These are phyloP conservation scores for Myotis lucifugus DNA, from an alignment of 2,113 vertebrate genomes.

Conservation along the genomic window DNA sequence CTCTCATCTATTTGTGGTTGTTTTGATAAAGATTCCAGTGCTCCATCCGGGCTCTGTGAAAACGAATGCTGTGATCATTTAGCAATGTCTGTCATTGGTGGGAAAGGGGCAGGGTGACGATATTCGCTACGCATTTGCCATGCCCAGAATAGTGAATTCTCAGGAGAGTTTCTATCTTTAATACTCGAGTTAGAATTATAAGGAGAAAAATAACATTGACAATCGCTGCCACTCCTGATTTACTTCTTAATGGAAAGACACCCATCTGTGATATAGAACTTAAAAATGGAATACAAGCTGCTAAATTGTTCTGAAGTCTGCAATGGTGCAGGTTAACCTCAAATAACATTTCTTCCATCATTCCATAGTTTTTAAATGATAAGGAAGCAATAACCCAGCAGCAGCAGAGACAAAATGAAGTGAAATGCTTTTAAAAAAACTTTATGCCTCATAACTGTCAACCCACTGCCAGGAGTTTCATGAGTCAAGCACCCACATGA, in stretches of 20 bases:
- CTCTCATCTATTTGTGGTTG: not conserved
- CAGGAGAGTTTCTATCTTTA: conserved; percentile 42
- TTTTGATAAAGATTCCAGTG: not conserved
- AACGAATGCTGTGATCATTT: not conserved
- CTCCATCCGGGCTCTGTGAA: not conserved
- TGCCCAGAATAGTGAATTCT: not conserved
- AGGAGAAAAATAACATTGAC: conserved; percentile 63
- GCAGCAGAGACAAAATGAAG: not conserved
- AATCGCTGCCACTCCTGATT: conserved; percentile 53
- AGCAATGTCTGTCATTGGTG: not conserved
- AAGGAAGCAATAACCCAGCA: not conserved
- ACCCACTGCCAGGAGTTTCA: not conserved
- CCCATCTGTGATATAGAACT: conserved; percentile 64
- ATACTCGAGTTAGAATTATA: conserved; percentile 21
- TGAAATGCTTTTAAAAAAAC: not conserved
- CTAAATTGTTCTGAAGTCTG: conserved; percentile 44
- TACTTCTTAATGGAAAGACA: conserved; percentile 69
- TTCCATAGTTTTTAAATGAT: not conserved
- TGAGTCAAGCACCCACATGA: not conserved
- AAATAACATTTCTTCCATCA: not conserved
- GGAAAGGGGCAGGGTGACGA: not conserved
- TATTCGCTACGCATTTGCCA: not conserved
- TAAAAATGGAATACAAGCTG: conserved; percentile 69
- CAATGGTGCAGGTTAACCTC: conserved; percentile 44
- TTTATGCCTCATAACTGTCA: not conserved